Evolutionary conservation across 2,113 vertebrate species (phyloP).

Genomic region (Macrotis lagotis): DNA sequence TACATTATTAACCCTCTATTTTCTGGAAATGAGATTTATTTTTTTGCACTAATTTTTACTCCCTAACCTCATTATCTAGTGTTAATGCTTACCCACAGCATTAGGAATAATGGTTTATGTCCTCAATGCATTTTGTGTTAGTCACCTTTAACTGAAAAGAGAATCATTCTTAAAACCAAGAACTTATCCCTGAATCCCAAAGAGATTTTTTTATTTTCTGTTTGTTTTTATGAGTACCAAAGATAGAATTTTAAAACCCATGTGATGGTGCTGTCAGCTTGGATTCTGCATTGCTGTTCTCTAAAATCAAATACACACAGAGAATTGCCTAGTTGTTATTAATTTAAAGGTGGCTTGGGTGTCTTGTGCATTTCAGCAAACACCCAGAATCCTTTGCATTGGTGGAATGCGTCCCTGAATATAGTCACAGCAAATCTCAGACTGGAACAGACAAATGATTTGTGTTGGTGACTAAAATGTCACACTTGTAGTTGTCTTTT

Average conservation of each 20-base stretch:
- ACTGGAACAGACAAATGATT: constrained; percentile 45
- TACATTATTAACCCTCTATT: neutral
- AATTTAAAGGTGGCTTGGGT: neutral
- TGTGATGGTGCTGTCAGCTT: neutral
- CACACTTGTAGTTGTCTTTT: neutral
- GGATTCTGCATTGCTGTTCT: constrained; percentile 8
- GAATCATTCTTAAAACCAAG: neutral
- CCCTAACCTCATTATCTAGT: neutral
- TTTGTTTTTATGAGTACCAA: neutral
- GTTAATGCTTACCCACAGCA: neutral
- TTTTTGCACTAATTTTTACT: neutral
- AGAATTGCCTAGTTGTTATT: constrained; percentile 9
- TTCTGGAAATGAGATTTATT: neutral
- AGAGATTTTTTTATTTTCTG: neutral
- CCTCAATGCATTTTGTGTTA: neutral
- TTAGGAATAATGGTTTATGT: neutral
- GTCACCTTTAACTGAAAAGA: constrained; percentile 9
- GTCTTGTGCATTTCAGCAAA: constrained; percentile 13
- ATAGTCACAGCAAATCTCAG: neutral
- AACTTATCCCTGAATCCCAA: neutral
- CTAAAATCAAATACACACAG: constrained; percentile 26
- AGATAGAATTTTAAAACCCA: neutral
- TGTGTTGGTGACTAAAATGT: constrained; percentile 31
- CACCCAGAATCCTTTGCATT: neutral
- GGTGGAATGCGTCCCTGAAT: neutral